Evolutionary conservation across 2,113 vertebrate species (phyloP), one percentile per base, ranked within the genome.

Genomic region (Noturus placidus): DNA sequence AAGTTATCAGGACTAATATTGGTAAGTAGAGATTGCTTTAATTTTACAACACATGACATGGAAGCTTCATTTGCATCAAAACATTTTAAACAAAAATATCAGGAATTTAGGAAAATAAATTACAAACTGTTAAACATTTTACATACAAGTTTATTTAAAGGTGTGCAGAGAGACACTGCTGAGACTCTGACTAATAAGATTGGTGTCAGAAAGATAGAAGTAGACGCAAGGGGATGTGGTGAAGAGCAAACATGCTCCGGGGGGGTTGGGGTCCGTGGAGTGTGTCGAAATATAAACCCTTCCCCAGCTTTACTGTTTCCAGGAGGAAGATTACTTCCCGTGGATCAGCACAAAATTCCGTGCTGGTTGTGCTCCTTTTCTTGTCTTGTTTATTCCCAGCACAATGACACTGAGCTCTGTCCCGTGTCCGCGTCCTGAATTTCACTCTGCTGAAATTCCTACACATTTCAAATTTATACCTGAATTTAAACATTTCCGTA

Each of bases 51-150:
- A 50, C 56, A 20, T 76, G 50, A 20, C 61, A 78, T 65, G 22
- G 50, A 89, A 89, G 76, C 74, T 74, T 42, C 59, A 84, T 89
- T 89, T 38, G 3, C 42, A 79, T 70, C 5, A 52, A 84, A 86
- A 83, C 33, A 69, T 35, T 88, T 22, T 33, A 20, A 81, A 86
- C 77, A 76, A 85, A n/a, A 46, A 20, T 30, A 80, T 33, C 27
- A 84, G 17, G 14, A 59, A 77, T 63, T 82, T 20, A 69, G 72
- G 80, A 77, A 74, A 57, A 89, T 78, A 89, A 86, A 78, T 89
- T 82, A 89, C 80, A 83, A 86, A 86, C 76, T 13, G 74, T 38
- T 72, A 61, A 86, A 84, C 77, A 46, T 83, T 84, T 82, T 4
- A 61, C 63, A 69, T 59, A 4, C 74, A 79, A 50, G 27, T 57